These are phyloP conservation scores for Trichogramma dendrolimi DNA, from an alignment of 2,888 invertebrate species.

Conservation along the genomic window DNA sequence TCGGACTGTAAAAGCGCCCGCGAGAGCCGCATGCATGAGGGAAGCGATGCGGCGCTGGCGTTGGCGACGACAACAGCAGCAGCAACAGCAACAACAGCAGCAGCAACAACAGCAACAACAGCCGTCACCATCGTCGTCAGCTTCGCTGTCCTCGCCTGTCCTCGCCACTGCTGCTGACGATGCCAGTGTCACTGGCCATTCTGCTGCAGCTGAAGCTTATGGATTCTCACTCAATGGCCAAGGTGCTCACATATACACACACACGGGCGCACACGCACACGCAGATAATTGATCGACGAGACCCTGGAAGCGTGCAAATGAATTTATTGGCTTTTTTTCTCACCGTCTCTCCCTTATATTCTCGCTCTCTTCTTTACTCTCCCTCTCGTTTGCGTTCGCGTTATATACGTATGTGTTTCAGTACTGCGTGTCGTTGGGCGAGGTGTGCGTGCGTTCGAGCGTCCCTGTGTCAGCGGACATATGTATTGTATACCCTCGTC, in stretches of 20 bases:
- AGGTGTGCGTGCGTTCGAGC: too few relatives aligned
- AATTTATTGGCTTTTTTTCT: neutral
- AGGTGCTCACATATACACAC: constrained; percentile 5
- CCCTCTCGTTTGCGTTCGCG: neutral
- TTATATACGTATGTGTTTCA: neutral
- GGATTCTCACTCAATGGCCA: constrained; percentile 23
- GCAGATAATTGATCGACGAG: too few relatives aligned
- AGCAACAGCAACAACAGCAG: neutral
- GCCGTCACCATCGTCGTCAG: neutral
- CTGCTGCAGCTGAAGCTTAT: constrained; percentile 5
- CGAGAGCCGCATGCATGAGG: too few relatives aligned
- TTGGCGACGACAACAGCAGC: too few relatives aligned
- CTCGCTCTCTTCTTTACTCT: neutral
- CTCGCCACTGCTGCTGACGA: constrained; percentile 7
- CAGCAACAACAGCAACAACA: neutral
- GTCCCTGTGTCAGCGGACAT: too few relatives aligned
- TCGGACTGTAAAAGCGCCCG: too few relatives aligned
- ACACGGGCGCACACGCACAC: too few relatives aligned
- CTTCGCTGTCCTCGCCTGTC: constrained; percentile 5
- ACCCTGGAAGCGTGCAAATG: too few relatives aligned
- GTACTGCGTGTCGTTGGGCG: too few relatives aligned
- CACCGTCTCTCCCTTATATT: neutral
- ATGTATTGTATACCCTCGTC: too few relatives aligned
- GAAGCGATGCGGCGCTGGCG: too few relatives aligned
- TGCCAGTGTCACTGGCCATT: neutral